These are phyloP conservation scores for Pristionchus pacificus DNA, from an alignment of 1,140 invertebrate species.

Conservation along the genomic window DNA sequence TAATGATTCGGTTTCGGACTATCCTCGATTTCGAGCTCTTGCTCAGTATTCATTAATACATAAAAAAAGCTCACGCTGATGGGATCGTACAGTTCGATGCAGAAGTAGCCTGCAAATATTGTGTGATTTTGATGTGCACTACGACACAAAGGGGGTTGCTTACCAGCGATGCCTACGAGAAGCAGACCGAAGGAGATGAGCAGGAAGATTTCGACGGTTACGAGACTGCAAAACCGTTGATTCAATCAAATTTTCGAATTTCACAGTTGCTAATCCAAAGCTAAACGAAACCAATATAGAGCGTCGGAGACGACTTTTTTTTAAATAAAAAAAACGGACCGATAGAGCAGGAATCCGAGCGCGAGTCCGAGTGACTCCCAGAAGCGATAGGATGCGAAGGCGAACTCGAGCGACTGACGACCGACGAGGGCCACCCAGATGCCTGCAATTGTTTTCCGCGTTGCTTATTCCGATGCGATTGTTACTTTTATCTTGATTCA, in stretches of 20 bases:
- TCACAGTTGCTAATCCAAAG: too few relatives aligned
- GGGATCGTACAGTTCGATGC: slow-evolving; percentile 68
- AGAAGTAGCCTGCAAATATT: too few relatives aligned
- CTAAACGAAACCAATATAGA: too few relatives aligned
- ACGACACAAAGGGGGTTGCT: too few relatives aligned
- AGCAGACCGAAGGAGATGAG: slow-evolving; percentile 79
- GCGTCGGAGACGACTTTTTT: too few relatives aligned
- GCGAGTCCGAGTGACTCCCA: slow-evolving; percentile 90
- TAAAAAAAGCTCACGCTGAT: slow-evolving; percentile 32
- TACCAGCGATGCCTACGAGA: slow-evolving; percentile 72
- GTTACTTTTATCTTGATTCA: background rate
- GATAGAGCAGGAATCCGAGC: slow-evolving; percentile 64
- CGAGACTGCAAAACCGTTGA: slow-evolving; percentile 78
- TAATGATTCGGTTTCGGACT: too few relatives aligned
- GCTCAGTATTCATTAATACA: background rate
- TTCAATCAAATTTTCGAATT: background rate
- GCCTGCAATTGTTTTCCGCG: slow-evolving; percentile 64
- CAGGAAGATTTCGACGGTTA: slow-evolving; percentile 82
- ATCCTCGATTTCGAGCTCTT: too few relatives aligned
- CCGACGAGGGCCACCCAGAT: slow-evolving; percentile 81
- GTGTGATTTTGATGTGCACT: too few relatives aligned
- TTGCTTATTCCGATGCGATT: background rate
- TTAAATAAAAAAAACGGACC: background rate
- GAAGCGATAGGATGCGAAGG: slow-evolving; percentile 89
- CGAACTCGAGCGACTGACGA: slow-evolving; percentile 83